Percentiles rank a stretch among this genome's conserved stretches.
Evolutionary conservation across 2,113 vertebrate genomes (phyloP).

Genomic region (Python bivittatus): DNA sequence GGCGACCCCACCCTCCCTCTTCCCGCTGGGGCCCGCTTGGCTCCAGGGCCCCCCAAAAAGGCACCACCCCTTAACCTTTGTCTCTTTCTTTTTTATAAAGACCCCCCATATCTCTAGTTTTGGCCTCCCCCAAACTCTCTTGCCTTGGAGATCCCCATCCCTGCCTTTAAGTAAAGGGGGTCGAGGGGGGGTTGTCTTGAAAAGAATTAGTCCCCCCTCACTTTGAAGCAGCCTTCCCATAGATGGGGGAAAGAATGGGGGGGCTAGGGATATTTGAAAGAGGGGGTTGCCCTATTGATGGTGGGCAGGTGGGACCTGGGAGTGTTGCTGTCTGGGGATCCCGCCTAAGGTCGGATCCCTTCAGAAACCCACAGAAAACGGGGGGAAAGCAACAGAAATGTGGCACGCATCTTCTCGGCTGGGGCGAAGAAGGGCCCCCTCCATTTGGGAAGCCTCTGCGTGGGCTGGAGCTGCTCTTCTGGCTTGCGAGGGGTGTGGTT

Average conservation of each 20-base stretch:
- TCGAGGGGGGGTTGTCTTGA: neutral
- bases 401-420: neutral
- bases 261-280: neutral
- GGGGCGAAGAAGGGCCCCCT: too few species aligned
- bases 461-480: neutral
- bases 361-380: neutral
- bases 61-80: neutral
- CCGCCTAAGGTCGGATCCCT: neutral
- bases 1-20: conserved; percentile 9
- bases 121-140: too few species aligned
- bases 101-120: too few species aligned
- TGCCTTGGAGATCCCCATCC: neutral
- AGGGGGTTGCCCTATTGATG: neutral
- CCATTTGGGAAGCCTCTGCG: neutral
- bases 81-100: too few species aligned
- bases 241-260: neutral
- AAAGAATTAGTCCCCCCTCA: too few species aligned
- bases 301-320: neutral
- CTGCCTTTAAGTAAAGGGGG: too few species aligned
- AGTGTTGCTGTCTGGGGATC: neutral
- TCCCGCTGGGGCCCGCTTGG: neutral
- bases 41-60: neutral
- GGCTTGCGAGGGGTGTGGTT: neutral
- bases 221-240: neutral
- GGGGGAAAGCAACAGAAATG: neutral